Conservation (phyloP, 1,140 invertebrate genomes). For the Trichoplusia ni region DNA sequence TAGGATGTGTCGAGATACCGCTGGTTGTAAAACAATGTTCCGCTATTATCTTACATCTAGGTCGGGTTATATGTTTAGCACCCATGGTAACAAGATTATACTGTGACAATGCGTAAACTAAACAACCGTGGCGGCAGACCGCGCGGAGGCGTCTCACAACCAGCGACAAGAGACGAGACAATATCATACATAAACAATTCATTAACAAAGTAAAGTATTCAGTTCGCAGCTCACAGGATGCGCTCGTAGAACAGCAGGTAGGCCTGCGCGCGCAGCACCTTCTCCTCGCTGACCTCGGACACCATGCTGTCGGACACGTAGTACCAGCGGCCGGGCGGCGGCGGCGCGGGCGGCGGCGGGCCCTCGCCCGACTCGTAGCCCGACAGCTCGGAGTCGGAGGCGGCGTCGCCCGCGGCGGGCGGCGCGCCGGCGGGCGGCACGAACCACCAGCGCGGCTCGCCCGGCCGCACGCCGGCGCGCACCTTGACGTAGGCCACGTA, state of each 20-base stretch:
- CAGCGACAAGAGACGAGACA: background rate
- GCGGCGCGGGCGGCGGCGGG: conserved; percentile 70
- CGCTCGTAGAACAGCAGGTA: conserved; percentile 98
- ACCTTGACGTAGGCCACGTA: conserved; percentile 98
- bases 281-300: conserved; percentile 88
- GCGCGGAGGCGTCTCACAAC: background rate
- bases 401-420: conserved; percentile 68
- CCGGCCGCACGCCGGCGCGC: conserved; percentile 80
- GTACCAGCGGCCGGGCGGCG: conserved; percentile 93
- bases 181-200: conserved; percentile 29
- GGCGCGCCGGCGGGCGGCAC: conserved; percentile 80
- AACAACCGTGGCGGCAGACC: background rate
- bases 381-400: conserved; percentile 74
- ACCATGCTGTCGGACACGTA: conserved; percentile 95
- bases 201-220: conserved; percentile 27
- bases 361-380: conserved; percentile 75
- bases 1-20: background rate
- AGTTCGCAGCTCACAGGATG: conserved; percentile 87
- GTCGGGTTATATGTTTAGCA: conserved; percentile 5
- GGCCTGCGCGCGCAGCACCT: conserved; percentile 94
- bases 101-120: background rate
- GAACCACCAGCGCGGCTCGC: conserved; percentile 86
- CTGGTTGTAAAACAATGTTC: background rate
- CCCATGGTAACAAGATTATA: conserved; percentile 7
- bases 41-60: background rate